Evolutionary conservation across 2,113 vertebrate genomes (phyloP).

Genomic region (Helogale parvula): DNA sequence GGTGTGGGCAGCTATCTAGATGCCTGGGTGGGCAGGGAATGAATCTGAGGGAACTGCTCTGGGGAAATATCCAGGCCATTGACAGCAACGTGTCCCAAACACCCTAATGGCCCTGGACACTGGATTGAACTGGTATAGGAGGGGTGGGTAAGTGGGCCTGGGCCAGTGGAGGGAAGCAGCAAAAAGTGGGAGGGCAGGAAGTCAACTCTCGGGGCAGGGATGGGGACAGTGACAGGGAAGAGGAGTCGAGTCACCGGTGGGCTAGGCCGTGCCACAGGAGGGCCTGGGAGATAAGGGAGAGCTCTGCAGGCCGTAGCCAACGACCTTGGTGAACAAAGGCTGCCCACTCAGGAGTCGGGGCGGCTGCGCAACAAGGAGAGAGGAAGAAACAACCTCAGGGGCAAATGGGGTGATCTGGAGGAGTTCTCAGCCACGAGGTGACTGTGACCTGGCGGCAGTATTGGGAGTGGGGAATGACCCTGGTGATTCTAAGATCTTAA

Average conservation of each 20-base stretch:
- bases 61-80: neutral
- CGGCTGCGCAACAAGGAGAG: neutral
- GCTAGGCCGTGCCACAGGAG: neutral
- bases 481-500: neutral
- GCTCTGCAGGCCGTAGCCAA: rapidly evolving
- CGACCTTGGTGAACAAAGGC: neutral
- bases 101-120: neutral
- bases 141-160: neutral
- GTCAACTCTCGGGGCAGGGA: too few relatives aligned
- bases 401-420: neutral
- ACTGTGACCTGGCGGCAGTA: neutral
- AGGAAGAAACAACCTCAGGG: neutral
- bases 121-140: neutral
- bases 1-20: neutral
- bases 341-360: neutral
- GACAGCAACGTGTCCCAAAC: neutral
- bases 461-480: neutral
- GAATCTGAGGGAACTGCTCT: neutral
- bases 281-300: neutral
- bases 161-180: neutral
- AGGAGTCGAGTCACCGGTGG: neutral
- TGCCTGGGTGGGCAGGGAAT: neutral
- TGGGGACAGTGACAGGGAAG: neutral
- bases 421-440: neutral
- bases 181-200: neutral